Evolutionary conservation across 2,888 invertebrate genomes (phyloP).

Genomic region (Drosophila histrio): DNA sequence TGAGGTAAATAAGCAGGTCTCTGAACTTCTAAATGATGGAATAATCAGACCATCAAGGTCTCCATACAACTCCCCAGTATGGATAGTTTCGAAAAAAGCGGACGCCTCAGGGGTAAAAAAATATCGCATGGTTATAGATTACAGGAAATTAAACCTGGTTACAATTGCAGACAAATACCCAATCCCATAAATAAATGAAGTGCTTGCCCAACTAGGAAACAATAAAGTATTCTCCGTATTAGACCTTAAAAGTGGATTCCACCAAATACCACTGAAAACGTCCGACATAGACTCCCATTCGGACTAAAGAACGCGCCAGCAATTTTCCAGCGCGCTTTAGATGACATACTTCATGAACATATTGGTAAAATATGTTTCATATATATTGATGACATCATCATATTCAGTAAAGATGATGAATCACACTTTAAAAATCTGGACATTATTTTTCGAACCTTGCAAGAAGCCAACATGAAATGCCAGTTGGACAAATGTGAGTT

Average conservation of each 20-base stretch:
- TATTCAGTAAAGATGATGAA: no score
- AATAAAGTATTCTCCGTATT: conserved; percentile 20
- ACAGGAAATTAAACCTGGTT: background rate
- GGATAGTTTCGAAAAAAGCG: background rate
- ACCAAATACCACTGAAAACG: conserved; percentile 15
- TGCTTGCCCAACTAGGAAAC: conserved; percentile 9
- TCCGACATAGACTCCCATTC: conserved; percentile 21
- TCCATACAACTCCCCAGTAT: background rate
- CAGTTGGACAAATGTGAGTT: no score
- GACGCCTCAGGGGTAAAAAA: background rate
- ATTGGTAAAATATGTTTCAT: no score
- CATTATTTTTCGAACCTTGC: no score
- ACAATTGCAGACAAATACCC: conserved; percentile 21
- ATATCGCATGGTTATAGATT: background rate
- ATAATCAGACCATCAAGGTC: conserved; percentile 1
- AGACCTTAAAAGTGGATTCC: conserved; percentile 26
- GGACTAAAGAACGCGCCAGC: conserved; percentile 11
- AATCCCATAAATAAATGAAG: conserved; percentile 28
- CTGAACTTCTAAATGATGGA: background rate
- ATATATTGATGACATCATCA: no score
- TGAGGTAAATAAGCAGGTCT: background rate
- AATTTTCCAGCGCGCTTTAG: no score
- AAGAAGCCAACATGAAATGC: no score
- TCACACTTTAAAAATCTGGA: no score
- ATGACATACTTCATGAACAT: no score